Evolutionary conservation across 2,797 vertebrate species (phyloP).

Genomic region (Oreortyx pictus): DNA sequence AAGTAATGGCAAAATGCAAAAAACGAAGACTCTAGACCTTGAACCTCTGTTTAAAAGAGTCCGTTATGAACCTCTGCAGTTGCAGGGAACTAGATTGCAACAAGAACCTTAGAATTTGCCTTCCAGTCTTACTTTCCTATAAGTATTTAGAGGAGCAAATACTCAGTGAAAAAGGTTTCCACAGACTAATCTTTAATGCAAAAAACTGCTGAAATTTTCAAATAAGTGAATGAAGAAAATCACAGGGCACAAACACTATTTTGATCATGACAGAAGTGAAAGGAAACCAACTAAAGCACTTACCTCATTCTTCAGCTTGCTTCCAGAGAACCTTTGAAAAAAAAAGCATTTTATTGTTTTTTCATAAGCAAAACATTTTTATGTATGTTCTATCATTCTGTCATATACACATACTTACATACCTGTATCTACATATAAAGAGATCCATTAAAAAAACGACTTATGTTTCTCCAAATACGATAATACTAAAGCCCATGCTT

Average conservation of each 20-base stretch:
- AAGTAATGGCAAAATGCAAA: neutral
- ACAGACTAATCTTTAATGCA: neutral
- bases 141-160: neutral
- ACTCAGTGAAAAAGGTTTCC: neutral
- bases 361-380: neutral
- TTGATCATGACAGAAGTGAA: neutral
- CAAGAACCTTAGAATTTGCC: neutral
- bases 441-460: neutral
- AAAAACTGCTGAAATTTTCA: neutral
- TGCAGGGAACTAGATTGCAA: neutral
- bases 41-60: neutral
- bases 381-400: neutral
- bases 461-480: neutral
- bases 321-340: slow-evolving; percentile 93
- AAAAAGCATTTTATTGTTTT: slow-evolving; percentile 56
- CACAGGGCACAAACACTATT: neutral
- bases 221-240: neutral
- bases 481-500: neutral
- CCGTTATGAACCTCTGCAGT: neutral
- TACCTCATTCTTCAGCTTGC: slow-evolving; percentile 98
- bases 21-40: neutral
- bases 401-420: neutral
- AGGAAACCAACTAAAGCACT: slow-evolving; percentile 39
- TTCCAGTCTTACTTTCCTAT: neutral
- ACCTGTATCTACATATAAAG: neutral